Percentiles rank a stretch among this genome's conserved stretches.
phyloP scores from a whole-genome alignment of 2,113 vertebrate species.

The Oriolus oriolus region DNA sequence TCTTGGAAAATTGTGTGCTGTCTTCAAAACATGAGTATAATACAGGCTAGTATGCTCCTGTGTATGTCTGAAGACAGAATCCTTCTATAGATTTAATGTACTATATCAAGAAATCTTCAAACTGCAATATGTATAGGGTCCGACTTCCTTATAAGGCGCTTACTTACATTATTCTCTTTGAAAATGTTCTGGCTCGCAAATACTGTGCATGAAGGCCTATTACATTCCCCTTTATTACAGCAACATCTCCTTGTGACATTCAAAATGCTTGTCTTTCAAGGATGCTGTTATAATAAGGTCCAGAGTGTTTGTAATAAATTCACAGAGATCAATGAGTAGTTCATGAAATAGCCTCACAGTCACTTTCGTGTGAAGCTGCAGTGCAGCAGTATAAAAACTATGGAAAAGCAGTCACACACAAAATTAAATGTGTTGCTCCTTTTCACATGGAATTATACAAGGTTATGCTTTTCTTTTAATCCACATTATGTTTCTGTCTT shows the following conservation, averaged over 20 bases:
- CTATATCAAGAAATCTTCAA: slow-evolving; percentile 58
- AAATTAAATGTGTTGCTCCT: background rate
- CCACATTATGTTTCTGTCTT: background rate
- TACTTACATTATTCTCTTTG: slow-evolving; percentile 45
- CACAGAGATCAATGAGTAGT: slow-evolving; percentile 39
- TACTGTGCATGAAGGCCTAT: background rate
- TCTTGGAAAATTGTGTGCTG: background rate
- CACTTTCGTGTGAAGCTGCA: background rate
- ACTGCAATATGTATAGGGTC: slow-evolving; percentile 59
- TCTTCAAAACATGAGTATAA: background rate
- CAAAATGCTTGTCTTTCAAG: slow-evolving; percentile 52
- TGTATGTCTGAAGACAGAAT: background rate
- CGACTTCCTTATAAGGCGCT: background rate
- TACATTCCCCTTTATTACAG: slow-evolving; percentile 31
- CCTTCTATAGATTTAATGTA: background rate
- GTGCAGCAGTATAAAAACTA: background rate
- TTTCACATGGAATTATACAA: background rate
- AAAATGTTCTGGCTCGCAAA: slow-evolving; percentile 31
- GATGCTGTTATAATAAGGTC: slow-evolving; percentile 37
- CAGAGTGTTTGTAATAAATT: slow-evolving; percentile 49
- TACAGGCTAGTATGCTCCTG: background rate
- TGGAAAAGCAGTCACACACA: background rate
- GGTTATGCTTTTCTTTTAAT: background rate
- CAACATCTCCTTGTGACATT: slow-evolving; percentile 36
- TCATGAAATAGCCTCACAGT: slow-evolving; percentile 13